These are phyloP conservation scores for Dromius quadrimaculatus DNA, from an alignment of 2,888 invertebrate species.

Conservation along the genomic window DNA sequence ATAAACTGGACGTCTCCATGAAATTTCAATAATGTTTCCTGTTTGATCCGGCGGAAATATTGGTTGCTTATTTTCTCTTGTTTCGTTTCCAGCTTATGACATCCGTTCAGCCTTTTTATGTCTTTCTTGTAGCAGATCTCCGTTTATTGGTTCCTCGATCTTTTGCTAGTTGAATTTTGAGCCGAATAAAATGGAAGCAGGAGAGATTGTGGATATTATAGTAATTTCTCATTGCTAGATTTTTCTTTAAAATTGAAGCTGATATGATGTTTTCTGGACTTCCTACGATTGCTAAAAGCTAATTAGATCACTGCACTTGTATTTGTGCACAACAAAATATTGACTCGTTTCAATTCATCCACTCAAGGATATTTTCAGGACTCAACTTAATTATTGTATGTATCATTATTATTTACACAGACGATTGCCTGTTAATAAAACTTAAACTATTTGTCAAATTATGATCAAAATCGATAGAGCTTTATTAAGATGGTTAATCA, in stretches of 20 bases:
- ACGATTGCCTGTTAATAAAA: too few relatives aligned
- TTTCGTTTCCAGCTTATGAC: slow-evolving; percentile 43
- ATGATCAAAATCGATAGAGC: too few relatives aligned
- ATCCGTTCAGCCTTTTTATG: slow-evolving; percentile 44
- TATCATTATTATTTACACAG: too few relatives aligned
- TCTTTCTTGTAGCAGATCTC: slow-evolving; percentile 40
- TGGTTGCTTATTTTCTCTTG: slow-evolving; percentile 40
- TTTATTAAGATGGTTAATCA: too few relatives aligned
- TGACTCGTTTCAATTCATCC: too few relatives aligned
- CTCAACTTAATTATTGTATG: too few relatives aligned
- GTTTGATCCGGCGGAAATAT: slow-evolving; percentile 47
- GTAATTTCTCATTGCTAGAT: slow-evolving; percentile 23
- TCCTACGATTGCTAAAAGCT: background rate
- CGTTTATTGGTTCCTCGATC: slow-evolving; percentile 37
- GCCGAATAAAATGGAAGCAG: background rate
- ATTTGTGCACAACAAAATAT: too few relatives aligned
- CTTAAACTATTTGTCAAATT: too few relatives aligned
- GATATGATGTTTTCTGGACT: background rate
- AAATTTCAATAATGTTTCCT: slow-evolving; percentile 49
- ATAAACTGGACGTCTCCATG: slow-evolving; percentile 40
- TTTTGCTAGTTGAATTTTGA: slow-evolving; percentile 16
- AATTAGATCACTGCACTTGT: background rate
- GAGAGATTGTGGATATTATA: background rate
- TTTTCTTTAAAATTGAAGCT: background rate
- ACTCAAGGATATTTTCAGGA: too few relatives aligned